Base-by-base conservation (phyloP, 2,888 invertebrate genomes). In the Drymonia ruficornis region DNA sequence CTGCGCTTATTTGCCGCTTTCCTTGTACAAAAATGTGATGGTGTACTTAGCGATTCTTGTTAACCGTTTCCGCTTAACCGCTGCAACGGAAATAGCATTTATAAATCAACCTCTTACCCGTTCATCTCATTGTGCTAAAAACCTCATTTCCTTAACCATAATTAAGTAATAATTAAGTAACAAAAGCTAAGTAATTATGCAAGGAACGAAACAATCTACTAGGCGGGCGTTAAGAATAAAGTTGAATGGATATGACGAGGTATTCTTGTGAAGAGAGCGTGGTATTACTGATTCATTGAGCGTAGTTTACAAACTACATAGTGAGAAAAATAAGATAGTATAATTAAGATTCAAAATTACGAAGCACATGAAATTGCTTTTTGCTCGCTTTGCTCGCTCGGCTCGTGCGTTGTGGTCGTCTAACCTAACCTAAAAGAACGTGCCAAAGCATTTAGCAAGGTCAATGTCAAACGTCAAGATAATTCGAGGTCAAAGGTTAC, bases 161-260 rank as follows among this genome's bases (percentile, higher is more conserved):
- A 87, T 87, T 86, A 87, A 86, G 84, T 84, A 85, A 79, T 86
- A 86, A 87, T 87, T 86, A 87, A 86, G 84, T 84, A 85, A 86
- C 86, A 86, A 86, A 86, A 84, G 86, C 85, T 83, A 83, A 85
- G 85, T 87, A 87, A 86, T 87, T 87, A 86, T 86, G 86, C 86
- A 82, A 81, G 81, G 72, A 85, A 83, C 83, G 84, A 86, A 84
- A 86, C 86, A 86, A 85, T 86, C 83, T 84, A 84, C 76, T 75
- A 75, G 75, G 68, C 70, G 61, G 63, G 31, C 55, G 51, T 55
- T 42, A 34, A 38, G 74, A 78, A 28, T 56, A 68, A 72, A 13
- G 63, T 19, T 31, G 15, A 8, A 61, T 74, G 59, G 83, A 83
- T 70, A 57, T 29, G 74, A 9, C 61, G 40, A 15, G 2, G 29